Evolutionary conservation across 2,888 invertebrate genomes (phyloP), one percentile per base, ranked within the genome.

Genomic region (Lasioglossum lativentre): DNA sequence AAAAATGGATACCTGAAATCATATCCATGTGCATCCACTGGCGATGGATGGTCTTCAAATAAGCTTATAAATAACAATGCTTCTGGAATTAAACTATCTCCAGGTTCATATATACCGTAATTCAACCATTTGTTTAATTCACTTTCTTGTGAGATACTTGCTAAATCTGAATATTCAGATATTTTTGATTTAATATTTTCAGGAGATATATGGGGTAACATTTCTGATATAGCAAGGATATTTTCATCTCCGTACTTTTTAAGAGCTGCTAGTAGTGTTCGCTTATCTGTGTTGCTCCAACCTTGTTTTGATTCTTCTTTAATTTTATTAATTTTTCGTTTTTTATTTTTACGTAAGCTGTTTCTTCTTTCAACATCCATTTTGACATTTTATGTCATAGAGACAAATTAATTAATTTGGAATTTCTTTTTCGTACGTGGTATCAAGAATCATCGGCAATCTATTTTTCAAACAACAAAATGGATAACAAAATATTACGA

Each of bases 41-140:
- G 38, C 0, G 68, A n/a, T 45, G 94, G 94, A 86, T 93, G 93
- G 19, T 92, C 84, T 85, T 95, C 95, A 77, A 92, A 93, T 47
- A 93, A 78, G 40, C 82, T 78, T 70, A 95, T 93, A 72, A 92
- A 93, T n/a, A 92, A 87, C 47, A 95, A 85, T 40, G 93, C 93
- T 87, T 94, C 85, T 5, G 94, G 86, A 73, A 94, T 63, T 10
- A 93, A 78, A 2, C 80, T 85, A 72, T 92, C 88, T 4, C 87
- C 85, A 8, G 91, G 89, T 47, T 86, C n/a, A 52, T 93, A 93
- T 38, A 89, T 56, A 73, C 86, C 90, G 45, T 91, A 89, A 6
- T 89, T 72, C 3, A 94, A 52, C 94, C 94, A 94, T 19, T 89
- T 40, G 47, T 91, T 85, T 66, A 94, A 71, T 4, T 78, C 75